Evolutionary conservation across 64 coral and sea anemone species (phyloP).

Genomic region (Montipora foliosa): DNA sequence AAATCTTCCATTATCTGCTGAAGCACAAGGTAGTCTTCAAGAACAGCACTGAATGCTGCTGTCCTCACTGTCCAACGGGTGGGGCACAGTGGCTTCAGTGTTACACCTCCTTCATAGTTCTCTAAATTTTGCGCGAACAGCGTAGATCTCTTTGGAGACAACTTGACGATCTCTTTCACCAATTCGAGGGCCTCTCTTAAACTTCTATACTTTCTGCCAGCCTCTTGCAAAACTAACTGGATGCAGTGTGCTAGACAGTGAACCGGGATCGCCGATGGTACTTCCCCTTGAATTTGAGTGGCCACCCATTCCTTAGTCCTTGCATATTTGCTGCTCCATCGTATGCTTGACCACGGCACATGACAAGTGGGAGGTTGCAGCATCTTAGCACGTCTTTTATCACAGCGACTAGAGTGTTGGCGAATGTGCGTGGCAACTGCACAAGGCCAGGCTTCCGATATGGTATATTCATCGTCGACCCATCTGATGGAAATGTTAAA

Average conservation of each 20-base stretch:
- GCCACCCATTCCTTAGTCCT: conserved; percentile 56
- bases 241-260: conserved; percentile 60
- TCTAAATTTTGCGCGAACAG: too few species aligned
- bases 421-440: conserved; percentile 28
- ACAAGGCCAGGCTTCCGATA: conserved; percentile 52
- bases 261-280: conserved; percentile 25
- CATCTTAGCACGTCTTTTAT: conserved; percentile 56
- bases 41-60: too few species aligned
- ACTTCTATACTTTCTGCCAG: neutral
- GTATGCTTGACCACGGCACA: conserved; percentile 64
- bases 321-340: conserved; percentile 72
- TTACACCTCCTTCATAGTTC: too few species aligned
- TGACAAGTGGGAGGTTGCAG: conserved; percentile 31
- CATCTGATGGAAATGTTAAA: neutral
- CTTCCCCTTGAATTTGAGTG: conserved; percentile 51
- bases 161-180: too few species aligned
- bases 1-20: too few species aligned
- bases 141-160: too few species aligned
- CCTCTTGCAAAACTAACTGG: conserved; percentile 27
- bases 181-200: too few species aligned
- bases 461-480: conserved; percentile 60
- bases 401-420: conserved; percentile 38
- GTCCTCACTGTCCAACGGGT: too few species aligned
- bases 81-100: too few species aligned
- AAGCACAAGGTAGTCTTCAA: too few species aligned